These are phyloP conservation scores for Melanophora roralis DNA, from an alignment of 2,888 invertebrate genomes.

Conservation along the genomic window DNA sequence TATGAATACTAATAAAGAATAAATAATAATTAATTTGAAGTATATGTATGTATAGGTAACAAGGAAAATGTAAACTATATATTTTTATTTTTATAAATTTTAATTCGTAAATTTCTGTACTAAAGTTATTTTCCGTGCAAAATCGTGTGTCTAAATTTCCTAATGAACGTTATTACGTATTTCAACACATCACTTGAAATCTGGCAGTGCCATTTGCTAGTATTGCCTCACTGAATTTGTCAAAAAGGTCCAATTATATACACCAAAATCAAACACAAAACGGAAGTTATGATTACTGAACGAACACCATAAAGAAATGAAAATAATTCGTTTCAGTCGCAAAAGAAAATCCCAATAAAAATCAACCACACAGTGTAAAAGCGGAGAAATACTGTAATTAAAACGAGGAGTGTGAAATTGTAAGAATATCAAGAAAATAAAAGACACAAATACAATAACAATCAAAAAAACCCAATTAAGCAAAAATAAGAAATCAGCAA, in stretches of 20 bases:
- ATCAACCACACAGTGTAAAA: constrained; percentile 64
- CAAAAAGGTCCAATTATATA: constrained; percentile 29
- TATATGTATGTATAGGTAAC: too few relatives aligned
- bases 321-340: constrained; percentile 60
- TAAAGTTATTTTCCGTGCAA: too few relatives aligned
- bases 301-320: constrained; percentile 35
- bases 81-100: too few relatives aligned
- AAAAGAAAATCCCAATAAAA: constrained; percentile 65
- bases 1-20: too few relatives aligned
- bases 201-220: constrained; percentile 19
- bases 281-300: constrained; percentile 43
- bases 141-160: too few relatives aligned
- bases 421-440: constrained; percentile 47
- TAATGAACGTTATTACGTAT: not conserved
- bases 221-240: constrained; percentile 46
- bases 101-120: too few relatives aligned
- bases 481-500: constrained; percentile 1
- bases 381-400: constrained; percentile 49
- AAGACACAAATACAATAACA: constrained; percentile 24
- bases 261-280: constrained; percentile 40
- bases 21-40: too few relatives aligned
- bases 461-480: not conserved
- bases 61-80: too few relatives aligned
- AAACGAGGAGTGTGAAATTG: constrained; percentile 58
- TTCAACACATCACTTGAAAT: not conserved